Evolutionary conservation across 2,113 vertebrate genomes (phyloP).

Genomic region (Carassius auratus): DNA sequence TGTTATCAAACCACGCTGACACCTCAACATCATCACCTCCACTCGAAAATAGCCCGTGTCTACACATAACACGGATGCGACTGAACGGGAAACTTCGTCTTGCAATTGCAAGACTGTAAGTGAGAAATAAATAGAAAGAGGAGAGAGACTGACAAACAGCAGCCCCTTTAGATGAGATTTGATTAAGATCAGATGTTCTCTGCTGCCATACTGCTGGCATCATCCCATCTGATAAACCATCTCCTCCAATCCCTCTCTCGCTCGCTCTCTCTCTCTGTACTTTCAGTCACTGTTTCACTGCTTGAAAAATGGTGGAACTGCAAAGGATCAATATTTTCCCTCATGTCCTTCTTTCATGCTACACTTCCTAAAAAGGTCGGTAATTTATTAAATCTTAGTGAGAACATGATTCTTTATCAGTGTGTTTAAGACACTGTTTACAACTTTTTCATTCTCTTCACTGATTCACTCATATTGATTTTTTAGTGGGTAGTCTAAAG

Average conservation of each 20-base stretch:
- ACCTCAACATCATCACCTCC: slow-evolving; percentile 20
- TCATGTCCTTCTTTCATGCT: slow-evolving; percentile 24
- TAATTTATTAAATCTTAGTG: slow-evolving; percentile 39
- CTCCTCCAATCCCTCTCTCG: background rate
- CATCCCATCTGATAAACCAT: slow-evolving; percentile 28
- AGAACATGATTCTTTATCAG: slow-evolving; percentile 12
- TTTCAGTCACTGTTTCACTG: background rate
- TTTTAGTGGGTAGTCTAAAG: background rate
- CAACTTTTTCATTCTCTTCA: background rate
- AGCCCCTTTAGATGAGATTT: background rate
- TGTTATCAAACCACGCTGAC: slow-evolving; percentile 33
- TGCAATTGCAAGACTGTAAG: background rate
- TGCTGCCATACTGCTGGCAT: background rate
- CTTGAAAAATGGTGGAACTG: slow-evolving; percentile 37
- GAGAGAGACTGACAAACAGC: background rate
- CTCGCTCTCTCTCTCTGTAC: background rate
- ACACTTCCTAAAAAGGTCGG: slow-evolving; percentile 26
- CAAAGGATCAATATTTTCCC: slow-evolving; percentile 36
- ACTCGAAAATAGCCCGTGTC: background rate
- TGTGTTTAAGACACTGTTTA: slow-evolving; percentile 6
- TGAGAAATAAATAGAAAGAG: background rate
- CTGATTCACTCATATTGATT: slow-evolving; percentile 2
- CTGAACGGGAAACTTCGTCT: background rate
- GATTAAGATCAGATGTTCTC: background rate
- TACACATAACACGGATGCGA: background rate